Base-by-base conservation (phyloP, 2,888 invertebrate genomes). In the Melipona bicolor region DNA sequence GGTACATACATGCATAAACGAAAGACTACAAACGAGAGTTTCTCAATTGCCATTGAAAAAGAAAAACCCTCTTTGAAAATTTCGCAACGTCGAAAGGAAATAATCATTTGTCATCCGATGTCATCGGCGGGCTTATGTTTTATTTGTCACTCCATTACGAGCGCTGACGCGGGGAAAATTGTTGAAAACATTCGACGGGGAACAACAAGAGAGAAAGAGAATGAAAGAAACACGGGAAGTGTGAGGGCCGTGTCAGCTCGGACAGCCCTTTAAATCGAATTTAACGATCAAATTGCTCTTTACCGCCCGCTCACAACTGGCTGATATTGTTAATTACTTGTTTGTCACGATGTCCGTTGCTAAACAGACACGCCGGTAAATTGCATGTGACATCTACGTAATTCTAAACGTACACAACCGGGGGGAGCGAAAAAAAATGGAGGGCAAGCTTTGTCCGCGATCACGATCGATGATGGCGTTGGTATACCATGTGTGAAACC, bases 301-400 rank as follows among this genome's bases (percentile, higher is more conserved):
- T 83, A 71, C 83, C 24, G 43, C 70, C 74, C 59, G 65, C 43
- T n/a, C 70, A 21, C 54, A n/a, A 32, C 50, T 54, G 27, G 56
- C 61, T 71, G 75, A 83, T 81, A 83, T 81, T 81, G 82, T 83
- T 83, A 83, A 83, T 83, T 83, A 81, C 81, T 83, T 83, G 82
- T 83, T 83, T 83, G 82, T 83, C 82, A 76, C 54, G 71, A 81
- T 76, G 82, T 50, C 81, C 71, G 24, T 68, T n/a, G 75, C 71
- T 81, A 83, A 83, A 83, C 81, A 83, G 75, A 81, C 75, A 71
- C 61, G 75, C 54, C 71, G 49, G 71, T 61, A 81, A 81, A 83
- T 83, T 76, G 81, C 81, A 15, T 67, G 71, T 72, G 82, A 83
- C 82, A 81, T 77, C 61, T 56, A 27, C 71, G 81, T 83, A 81